Evolutionary conservation across 2,888 invertebrate genomes (phyloP).

Genomic region (Leistus spinibarbis): DNA sequence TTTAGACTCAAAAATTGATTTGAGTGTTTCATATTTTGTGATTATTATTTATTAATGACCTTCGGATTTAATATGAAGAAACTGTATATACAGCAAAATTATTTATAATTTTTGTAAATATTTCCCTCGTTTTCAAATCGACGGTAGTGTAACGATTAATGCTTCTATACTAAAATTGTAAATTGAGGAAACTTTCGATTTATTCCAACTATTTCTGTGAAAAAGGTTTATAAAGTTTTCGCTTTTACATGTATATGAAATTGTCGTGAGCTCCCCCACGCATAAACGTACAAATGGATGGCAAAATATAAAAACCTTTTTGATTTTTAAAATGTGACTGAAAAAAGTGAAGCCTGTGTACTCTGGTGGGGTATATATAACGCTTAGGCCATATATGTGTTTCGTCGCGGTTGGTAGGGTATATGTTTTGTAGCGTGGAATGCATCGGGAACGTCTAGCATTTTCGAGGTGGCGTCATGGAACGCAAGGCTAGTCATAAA

Average conservation of each 20-base stretch:
- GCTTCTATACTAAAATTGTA: too few species aligned
- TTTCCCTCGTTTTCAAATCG: too few species aligned
- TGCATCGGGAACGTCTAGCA: constrained; percentile 5
- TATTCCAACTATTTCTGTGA: too few species aligned
- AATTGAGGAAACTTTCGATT: too few species aligned
- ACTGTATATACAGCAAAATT: too few species aligned
- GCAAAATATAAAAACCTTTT: neutral
- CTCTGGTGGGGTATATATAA: neutral
- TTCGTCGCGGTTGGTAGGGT: neutral
- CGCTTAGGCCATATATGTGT: neutral
- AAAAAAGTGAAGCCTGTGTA: neutral
- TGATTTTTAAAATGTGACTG: neutral
- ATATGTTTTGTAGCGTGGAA: neutral
- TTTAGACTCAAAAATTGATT: too few species aligned
- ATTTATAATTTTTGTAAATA: too few species aligned
- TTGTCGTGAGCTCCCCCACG: neutral
- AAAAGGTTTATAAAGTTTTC: neutral
- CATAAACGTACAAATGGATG: neutral
- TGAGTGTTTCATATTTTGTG: too few species aligned
- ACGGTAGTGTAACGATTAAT: too few species aligned
- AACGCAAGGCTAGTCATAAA: constrained; percentile 24
- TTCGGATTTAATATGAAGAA: too few species aligned
- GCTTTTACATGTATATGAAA: neutral
- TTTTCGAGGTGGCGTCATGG: neutral
- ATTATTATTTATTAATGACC: too few species aligned